A percentile compares a stretch with the other conserved stretches of the same genome.
These are phyloP conservation scores for Martes martes DNA, from an alignment of 2,113 vertebrate species.

Conservation along the genomic window DNA sequence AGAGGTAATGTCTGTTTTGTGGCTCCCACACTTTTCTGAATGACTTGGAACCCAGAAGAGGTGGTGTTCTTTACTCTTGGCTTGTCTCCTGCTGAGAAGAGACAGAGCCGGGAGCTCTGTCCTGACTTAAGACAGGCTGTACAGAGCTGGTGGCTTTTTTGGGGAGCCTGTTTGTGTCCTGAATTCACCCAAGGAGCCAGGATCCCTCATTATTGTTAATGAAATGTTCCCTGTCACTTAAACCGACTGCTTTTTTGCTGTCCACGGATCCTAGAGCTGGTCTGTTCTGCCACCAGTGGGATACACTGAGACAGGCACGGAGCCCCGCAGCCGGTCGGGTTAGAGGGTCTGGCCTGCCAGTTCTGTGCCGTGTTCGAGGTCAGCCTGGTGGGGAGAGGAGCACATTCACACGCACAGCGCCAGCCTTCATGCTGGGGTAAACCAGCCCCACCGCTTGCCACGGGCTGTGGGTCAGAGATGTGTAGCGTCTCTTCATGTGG, in stretches of 20 bases:
- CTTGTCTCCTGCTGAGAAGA: background rate
- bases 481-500: background rate
- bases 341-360: background rate
- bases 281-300: fast-evolving
- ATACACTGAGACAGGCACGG: background rate
- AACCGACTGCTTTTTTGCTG: background rate
- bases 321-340: fast-evolving
- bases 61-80: background rate
- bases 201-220: background rate
- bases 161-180: background rate
- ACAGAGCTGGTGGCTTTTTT: background rate
- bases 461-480: background rate
- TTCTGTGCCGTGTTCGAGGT: background rate
- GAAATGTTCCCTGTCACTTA: background rate
- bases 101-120: background rate
- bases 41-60: background rate
- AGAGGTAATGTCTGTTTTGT: slow-evolving; percentile 83
- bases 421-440: fast-evolving
- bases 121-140: background rate
- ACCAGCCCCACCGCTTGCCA: fast-evolving
- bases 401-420: background rate
- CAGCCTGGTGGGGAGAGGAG: fast-evolving
- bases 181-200: background rate
- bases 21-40: background rate
- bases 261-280: fast-evolving